These are phyloP conservation scores for Prunella fulvescens DNA, from an alignment of 2,113 vertebrate genomes.

Conservation along the genomic window DNA sequence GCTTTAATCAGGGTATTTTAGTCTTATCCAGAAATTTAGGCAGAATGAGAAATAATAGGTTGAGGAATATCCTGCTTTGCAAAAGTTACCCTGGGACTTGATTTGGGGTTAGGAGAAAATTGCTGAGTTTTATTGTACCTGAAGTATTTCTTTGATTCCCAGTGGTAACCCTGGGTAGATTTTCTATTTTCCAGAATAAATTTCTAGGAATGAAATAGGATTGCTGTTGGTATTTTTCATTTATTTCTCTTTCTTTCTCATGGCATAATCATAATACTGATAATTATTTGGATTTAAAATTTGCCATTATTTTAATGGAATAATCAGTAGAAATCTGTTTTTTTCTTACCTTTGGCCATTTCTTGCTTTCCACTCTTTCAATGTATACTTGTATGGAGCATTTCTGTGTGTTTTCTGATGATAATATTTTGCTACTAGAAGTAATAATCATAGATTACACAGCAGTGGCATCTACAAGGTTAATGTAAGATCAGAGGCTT, in stretches of 20 bases:
- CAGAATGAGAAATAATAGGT: constrained; percentile 17
- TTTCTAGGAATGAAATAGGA: neutral
- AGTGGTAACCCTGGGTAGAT: neutral
- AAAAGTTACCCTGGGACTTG: neutral
- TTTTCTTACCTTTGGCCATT: neutral
- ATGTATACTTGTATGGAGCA: neutral
- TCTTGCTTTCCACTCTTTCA: neutral
- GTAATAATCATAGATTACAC: neutral
- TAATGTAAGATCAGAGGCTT: neutral
- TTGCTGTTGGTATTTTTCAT: neutral
- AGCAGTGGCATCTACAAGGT: neutral
- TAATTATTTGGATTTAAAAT: neutral
- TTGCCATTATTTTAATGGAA: neutral
- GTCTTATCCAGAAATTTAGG: neutral
- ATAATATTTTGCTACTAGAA: neutral
- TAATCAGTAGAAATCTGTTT: neutral
- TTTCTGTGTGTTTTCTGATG: neutral
- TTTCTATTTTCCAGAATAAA: neutral
- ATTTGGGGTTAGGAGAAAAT: constrained; percentile 15
- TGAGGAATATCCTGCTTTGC: neutral
- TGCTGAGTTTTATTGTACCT: neutral
- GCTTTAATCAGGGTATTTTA: neutral
- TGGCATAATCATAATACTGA: neutral
- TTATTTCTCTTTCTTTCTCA: neutral
- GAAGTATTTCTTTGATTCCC: neutral